Evolutionary conservation across 1,140 invertebrate species (phyloP), one percentile per base, ranked within the genome.

Genomic region (Aradophagus sp.): DNA sequence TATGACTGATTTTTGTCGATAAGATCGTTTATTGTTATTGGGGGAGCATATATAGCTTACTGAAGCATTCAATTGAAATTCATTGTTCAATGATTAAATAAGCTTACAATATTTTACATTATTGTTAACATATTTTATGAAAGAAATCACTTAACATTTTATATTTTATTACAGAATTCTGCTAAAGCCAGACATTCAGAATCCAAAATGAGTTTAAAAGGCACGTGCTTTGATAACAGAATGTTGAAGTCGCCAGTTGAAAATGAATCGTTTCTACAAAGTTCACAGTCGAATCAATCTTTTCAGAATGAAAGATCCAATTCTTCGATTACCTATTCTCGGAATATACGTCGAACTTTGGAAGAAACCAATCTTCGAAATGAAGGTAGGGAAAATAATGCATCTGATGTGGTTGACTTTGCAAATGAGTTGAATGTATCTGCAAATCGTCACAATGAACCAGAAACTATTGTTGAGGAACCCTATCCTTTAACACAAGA

Each of bases 171-270:
- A 1, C 36, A 67, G 63, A 38, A n/a, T 42, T 45, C 36, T n/a
- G 5, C 32, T 5, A 68, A 68, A 41, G 10, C 8, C 2, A 7
- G 14, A 7, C 26, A 26, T 10, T 20, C 65, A 53, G 16, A 27
- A 53, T 23, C 55, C 16, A 69, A 12, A 36, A 69, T 69, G 66
- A 69, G 50, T 56, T 15, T 62, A 0, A 34, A 55, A 38, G 66
- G 66, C 1, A 48, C 50, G 2, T 50, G 34, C 42, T 48, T 50
- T 10, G 48, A 61, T 31, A 61, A 48, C 6, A 23, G 7, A 11
- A 31, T 2, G 3, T 27, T 19, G 7, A 52, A 45, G 41, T 16
- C 26, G n/a, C n/a, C n/a, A n/a, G n/a, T n/a, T n/a, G n/a, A n/a
- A n/a, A n/a, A n/a, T n/a, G 0, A 5, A 10, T 23, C 32, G 10